phyloP scores from a whole-genome alignment of 2,888 invertebrate species.

The Eulithis prunata region DNA sequence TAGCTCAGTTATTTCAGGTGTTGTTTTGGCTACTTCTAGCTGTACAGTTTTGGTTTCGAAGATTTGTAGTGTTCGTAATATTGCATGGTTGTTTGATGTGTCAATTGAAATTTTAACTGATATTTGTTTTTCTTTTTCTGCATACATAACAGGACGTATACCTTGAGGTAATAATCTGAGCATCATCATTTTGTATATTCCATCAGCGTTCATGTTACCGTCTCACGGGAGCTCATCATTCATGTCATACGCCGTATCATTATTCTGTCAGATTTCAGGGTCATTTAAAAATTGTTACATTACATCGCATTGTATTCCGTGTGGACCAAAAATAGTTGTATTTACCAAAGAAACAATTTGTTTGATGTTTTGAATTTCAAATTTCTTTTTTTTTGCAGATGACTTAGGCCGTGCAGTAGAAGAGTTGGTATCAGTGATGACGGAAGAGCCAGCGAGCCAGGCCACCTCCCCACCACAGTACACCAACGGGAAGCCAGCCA shows the following conservation, averaged over 20 bases:
- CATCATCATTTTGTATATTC: slow-evolving; percentile 2
- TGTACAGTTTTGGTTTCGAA: slow-evolving; percentile 19
- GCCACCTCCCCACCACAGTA: slow-evolving; percentile 74
- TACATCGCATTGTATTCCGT: too few relatives aligned
- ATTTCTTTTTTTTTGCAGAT: slow-evolving; percentile 77
- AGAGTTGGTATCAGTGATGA: slow-evolving; percentile 95
- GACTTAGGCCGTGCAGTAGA: slow-evolving; percentile 95
- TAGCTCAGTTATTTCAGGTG: slow-evolving; percentile 20
- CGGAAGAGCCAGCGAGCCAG: slow-evolving; percentile 84
- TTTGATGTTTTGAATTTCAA: too few relatives aligned
- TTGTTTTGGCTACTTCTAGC: slow-evolving; percentile 15
- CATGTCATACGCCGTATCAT: too few relatives aligned
- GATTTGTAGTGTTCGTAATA: slow-evolving; percentile 41
- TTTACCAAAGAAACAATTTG: too few relatives aligned
- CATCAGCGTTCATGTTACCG: neutral
- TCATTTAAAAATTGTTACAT: too few relatives aligned
- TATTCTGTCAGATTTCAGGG: too few relatives aligned
- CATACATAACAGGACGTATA: slow-evolving; percentile 74
- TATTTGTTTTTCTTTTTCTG: slow-evolving; percentile 56
- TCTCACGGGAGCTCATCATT: too few relatives aligned
- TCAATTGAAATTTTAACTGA: slow-evolving; percentile 39
- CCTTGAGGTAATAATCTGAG: slow-evolving; percentile 71
- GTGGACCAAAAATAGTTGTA: too few relatives aligned
- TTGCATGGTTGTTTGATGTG: slow-evolving; percentile 41
- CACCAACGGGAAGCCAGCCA: slow-evolving; percentile 75